Conservation (phyloP, 2,888 invertebrate species). For the Drosophila conformis region DNA sequence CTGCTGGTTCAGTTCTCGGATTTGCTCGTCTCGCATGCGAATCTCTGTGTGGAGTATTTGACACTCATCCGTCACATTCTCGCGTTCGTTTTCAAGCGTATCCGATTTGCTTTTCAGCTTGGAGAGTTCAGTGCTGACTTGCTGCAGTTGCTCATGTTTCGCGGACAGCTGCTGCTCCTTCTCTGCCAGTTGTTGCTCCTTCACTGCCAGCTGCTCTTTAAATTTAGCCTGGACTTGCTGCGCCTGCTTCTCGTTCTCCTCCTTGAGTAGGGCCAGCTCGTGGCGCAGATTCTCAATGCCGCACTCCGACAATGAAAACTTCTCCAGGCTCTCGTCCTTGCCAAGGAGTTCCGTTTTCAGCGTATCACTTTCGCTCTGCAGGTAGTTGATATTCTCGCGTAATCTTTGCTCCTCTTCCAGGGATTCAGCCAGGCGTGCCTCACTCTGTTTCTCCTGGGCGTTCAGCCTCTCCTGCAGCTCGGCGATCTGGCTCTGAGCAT, state of each 20-base stretch:
- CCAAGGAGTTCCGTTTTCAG: constrained; percentile 76
- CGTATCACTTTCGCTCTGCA: constrained; percentile 76
- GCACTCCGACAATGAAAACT: constrained; percentile 78
- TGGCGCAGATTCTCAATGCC: constrained; percentile 79
- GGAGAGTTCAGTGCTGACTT: constrained; percentile 53
- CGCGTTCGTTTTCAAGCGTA: constrained; percentile 66
- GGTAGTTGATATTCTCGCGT: constrained; percentile 73
- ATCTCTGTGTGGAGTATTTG: constrained; percentile 75
- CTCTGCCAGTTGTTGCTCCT: constrained; percentile 57
- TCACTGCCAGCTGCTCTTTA: constrained; percentile 59
- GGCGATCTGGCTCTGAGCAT: constrained; percentile 48
- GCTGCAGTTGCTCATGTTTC: constrained; percentile 65
- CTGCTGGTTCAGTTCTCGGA: constrained; percentile 65
- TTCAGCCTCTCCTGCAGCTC: constrained; percentile 59
- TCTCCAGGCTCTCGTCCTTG: constrained; percentile 83
- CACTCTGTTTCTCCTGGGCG: constrained; percentile 49
- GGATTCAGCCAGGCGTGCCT: constrained; percentile 55
- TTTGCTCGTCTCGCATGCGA: constrained; percentile 68
- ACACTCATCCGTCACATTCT: constrained; percentile 67
- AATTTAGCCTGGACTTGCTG: constrained; percentile 50
- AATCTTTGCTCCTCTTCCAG: constrained; percentile 73
- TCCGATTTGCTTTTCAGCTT: constrained; percentile 57
- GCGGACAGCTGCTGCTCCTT: constrained; percentile 54
- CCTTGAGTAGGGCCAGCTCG: constrained; percentile 71
- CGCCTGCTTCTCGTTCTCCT: constrained; percentile 75